These are phyloP conservation scores for Halcyon smyrnensis DNA, from an alignment of 2,797 vertebrate genomes.

Conservation along the genomic window DNA sequence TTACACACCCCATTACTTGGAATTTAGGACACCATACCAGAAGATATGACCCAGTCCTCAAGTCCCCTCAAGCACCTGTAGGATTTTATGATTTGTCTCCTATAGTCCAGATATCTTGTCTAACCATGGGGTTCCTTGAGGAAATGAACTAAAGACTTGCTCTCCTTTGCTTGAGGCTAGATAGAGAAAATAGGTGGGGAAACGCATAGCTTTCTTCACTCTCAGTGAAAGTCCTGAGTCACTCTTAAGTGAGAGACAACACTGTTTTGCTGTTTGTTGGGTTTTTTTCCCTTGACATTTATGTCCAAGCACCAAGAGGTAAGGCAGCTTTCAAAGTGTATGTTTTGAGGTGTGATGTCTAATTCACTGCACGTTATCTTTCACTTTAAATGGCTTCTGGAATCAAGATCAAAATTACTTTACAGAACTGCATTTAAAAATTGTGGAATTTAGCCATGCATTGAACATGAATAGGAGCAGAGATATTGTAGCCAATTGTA, in stretches of 20 bases:
- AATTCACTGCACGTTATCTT: not conserved
- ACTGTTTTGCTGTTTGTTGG: not conserved
- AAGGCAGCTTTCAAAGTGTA: not conserved
- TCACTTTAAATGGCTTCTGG: not conserved
- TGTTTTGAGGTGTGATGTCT: not conserved
- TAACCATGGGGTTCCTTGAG: not conserved
- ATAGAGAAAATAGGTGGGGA: not conserved
- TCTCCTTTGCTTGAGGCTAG: rapidly evolving
- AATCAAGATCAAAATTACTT: not conserved
- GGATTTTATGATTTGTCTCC: not conserved
- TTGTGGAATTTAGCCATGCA: not conserved
- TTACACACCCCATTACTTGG: not conserved
- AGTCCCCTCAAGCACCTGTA: not conserved
- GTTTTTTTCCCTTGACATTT: not conserved
- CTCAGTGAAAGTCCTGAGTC: not conserved
- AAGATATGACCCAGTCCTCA: not conserved
- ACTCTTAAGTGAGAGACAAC: not conserved
- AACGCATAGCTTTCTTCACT: not conserved
- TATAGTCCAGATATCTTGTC: not conserved
- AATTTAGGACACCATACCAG: not conserved
- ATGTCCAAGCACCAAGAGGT: not conserved
- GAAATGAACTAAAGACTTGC: rapidly evolving
- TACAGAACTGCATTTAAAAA: not conserved
- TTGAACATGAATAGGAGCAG: not conserved
- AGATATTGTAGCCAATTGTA: not conserved